Base-by-base conservation (phyloP, 1,140 invertebrate species). In the Bacillus rossius region DNA sequence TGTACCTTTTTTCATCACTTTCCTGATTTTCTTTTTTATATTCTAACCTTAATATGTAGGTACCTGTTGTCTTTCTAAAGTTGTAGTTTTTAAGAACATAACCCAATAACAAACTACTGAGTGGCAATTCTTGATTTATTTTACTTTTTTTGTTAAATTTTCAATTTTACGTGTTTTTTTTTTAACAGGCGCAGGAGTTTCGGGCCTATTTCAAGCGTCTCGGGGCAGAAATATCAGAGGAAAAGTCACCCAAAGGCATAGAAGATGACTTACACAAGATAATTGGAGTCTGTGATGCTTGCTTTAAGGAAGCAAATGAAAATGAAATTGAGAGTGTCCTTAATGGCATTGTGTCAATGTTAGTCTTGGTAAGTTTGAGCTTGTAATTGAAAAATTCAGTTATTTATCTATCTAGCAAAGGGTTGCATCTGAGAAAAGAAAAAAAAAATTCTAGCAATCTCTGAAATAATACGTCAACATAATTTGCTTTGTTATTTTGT, bases 241-340 rank as follows among this genome's bases (percentile, higher is more conserved):
- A 96, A 70, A 92, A 92, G 68, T 89, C 89, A 7, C 81, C 85
- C 1, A 92, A 93, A 77, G 92, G 92, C 8, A 87, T 95, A 64
- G 89, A 94, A 72, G 90, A 94, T 82, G 93, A 97, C 79, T 78
- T 97, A 56, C 89, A 94, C 70, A 93, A 97, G 75, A 94, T 97
- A 62, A 94, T 97, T 68, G 89, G 90, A 52, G 93, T 94, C 7
- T 96, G 92, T 71, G 92, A 96, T 73, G 82, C 89, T 43, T 94
- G 91, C 73, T 96, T 96, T 73, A 90, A 91, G 67, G 91, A 91
- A 69, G 84, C 84, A 2, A 86, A 85, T 70, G 89, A 92, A 74
- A 69, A 71, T 29, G 89, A 92, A 69, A 86, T 92, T 66, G 89
- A 92, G 77, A 84, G 84, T 61, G 87, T 92, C 49, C 76, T 92